Percentiles rank a stretch among this genome's conserved stretches.
These are phyloP conservation scores for Nymphalis urticae DNA, from an alignment of 2,888 invertebrate species.

Conservation along the genomic window DNA sequence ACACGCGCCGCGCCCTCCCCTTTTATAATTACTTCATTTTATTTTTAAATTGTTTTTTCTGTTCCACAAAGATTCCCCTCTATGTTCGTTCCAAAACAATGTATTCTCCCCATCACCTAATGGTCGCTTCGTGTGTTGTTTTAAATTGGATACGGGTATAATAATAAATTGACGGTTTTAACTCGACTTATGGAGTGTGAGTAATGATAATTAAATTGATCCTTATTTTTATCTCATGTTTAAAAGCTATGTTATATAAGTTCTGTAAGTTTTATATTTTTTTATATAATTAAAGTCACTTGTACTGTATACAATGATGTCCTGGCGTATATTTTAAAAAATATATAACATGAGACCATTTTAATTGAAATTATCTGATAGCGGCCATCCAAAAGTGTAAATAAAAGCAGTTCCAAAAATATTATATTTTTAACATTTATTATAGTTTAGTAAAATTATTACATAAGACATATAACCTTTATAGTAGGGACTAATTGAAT, in stretches of 20 bases:
- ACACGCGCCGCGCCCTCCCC: slow-evolving; percentile 77
- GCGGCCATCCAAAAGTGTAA: no score
- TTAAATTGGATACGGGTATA: slow-evolving; percentile 82
- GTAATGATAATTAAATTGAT: slow-evolving; percentile 80
- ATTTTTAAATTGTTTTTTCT: slow-evolving; percentile 82
- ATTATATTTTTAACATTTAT: neutral
- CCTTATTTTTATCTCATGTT: slow-evolving; percentile 56
- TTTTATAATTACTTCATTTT: slow-evolving; percentile 81
- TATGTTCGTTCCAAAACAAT: slow-evolving; percentile 73
- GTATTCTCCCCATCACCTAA: slow-evolving; percentile 64
- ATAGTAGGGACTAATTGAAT: no score
- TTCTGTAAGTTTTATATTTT: no score
- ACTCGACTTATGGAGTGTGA: slow-evolving; percentile 71
- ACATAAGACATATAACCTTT: no score
- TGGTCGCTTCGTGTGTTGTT: slow-evolving; percentile 69
- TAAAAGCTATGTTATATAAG: neutral
- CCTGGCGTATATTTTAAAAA: no score
- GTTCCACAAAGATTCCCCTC: slow-evolving; percentile 75
- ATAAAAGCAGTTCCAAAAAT: no score
- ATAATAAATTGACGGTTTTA: slow-evolving; percentile 81
- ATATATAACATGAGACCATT: no score
- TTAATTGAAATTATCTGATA: no score
- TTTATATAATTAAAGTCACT: no score
- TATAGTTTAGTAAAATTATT: neutral
- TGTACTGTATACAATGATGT: no score